Evolutionary conservation across 2,113 vertebrate genomes (phyloP), one percentile per base, ranked within the genome.

Genomic region (Chloropsis cyanopogon): DNA sequence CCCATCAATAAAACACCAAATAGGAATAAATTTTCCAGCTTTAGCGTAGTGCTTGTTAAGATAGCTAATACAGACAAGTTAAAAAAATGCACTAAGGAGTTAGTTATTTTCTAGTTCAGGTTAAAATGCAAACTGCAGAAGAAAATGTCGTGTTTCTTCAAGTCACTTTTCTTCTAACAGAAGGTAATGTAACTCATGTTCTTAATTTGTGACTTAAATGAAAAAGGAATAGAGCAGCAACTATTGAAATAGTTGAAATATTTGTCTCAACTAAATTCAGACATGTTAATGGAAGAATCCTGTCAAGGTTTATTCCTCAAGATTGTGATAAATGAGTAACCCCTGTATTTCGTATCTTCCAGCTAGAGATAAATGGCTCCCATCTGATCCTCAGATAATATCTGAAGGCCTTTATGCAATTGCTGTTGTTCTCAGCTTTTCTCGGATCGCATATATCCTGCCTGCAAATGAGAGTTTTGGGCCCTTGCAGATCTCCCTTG

Each of bases 391-490:
- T 53, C 98, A 99, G 97, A 98, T 99, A 89, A 99, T 99, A 95
- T 99, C 98, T 2, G 98, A 99, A 96, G 98, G 98, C 66, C 98
- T 99, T 69, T 99, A 99, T 46, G 98, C 98, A 82, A 99, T 99
- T 41, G 98, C 98, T 4, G 98, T 99, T 1, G 98, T 99, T 57
- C 98, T 99, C 65, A 99, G 98, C 96, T 99, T 99, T 93, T 99
- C 98, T 50, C 98, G 98, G 28, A 99, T 99, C 1, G 98, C 98
- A 0, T 99, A 99, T 85, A 99, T 99, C 88, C 98, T 99, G 73
- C 98, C 98, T n/a, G 98, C 98, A 29, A 99, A 99, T 33, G 98
- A 99, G 96, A 99, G 98, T 94, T 99, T 99, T 49, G 98, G 98
- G 15, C 98, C 98, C n/a, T 92, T 99, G 56, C 98, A 99, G 97